Evolutionary conservation across 1,140 invertebrate species (phyloP).

Genomic region (Drosophila nigrodunni): DNA sequence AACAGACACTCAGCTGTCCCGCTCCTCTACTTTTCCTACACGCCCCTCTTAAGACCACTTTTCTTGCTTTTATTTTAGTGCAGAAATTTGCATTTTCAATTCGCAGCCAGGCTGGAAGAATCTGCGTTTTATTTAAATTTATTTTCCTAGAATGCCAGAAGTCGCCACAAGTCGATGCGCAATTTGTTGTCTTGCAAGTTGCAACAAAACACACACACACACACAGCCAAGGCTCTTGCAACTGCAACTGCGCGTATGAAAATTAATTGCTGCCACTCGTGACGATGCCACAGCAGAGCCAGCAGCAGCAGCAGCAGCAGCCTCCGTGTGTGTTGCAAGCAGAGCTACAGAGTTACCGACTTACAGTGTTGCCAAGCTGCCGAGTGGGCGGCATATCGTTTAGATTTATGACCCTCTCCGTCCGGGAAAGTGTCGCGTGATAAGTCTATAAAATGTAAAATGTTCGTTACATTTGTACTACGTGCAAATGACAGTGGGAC

Average conservation of each 20-base stretch:
- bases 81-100: slow-evolving; percentile 72
- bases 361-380: not conserved
- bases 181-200: slow-evolving; percentile 68
- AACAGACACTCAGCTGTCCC: slow-evolving; percentile 13
- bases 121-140: slow-evolving; percentile 78
- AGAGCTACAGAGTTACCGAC: slow-evolving; percentile 8
- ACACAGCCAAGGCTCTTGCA: slow-evolving; percentile 38
- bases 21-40: not conserved
- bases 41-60: slow-evolving; percentile 35
- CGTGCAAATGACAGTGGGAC: slow-evolving; percentile 76
- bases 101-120: slow-evolving; percentile 16
- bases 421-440: slow-evolving; percentile 68
- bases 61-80: slow-evolving; percentile 63
- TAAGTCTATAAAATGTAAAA: slow-evolving; percentile 82
- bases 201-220: slow-evolving; percentile 33
- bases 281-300: slow-evolving; percentile 52
- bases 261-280: slow-evolving; percentile 83
- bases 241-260: slow-evolving; percentile 74
- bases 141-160: slow-evolving; percentile 82
- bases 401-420: slow-evolving; percentile 68
- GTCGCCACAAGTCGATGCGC: slow-evolving; percentile 75
- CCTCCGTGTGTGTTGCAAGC: slow-evolving; percentile 4
- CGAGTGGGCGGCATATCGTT: slow-evolving; percentile 73
- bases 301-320: slow-evolving; percentile 30
- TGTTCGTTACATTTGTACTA: slow-evolving; percentile 76